Evolutionary conservation across 2,797 vertebrate species (phyloP).

Genomic region (Hylomyscus alleni): DNA sequence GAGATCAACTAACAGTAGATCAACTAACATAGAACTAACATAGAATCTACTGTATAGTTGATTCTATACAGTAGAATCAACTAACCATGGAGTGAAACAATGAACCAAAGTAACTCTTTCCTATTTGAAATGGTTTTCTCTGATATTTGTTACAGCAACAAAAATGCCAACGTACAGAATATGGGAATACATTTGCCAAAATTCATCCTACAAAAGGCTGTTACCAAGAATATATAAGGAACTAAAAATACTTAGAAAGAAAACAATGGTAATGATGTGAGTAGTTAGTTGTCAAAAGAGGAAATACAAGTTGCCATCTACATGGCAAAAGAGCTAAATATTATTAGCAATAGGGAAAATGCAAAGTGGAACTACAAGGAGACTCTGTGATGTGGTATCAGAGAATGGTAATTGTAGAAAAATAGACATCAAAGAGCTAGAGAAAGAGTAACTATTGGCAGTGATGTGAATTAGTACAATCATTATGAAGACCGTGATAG

Average conservation of each 20-base stretch:
- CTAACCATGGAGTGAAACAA: background rate
- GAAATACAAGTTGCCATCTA: background rate
- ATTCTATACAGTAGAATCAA: background rate
- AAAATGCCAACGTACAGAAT: background rate
- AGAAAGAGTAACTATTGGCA: background rate
- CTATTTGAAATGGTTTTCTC: background rate
- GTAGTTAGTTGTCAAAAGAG: background rate
- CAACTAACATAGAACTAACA: too few species aligned
- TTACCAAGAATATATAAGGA: background rate
- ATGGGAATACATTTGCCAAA: background rate
- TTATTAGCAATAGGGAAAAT: background rate
- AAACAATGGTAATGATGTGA: background rate
- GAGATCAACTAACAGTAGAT: too few species aligned
- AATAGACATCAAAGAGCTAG: background rate
- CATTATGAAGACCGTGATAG: background rate
- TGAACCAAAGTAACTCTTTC: background rate
- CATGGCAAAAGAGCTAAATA: background rate
- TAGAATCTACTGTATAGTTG: too few species aligned
- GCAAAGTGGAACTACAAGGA: background rate
- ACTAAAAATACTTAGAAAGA: background rate
- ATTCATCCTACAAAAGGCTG: background rate
- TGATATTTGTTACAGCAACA: background rate
- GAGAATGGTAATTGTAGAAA: background rate
- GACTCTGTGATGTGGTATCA: background rate
- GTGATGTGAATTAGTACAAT: background rate